These are phyloP conservation scores for Stylophora pistillata DNA, from an alignment of 64 coral and sea anemone species.

Conservation along the genomic window DNA sequence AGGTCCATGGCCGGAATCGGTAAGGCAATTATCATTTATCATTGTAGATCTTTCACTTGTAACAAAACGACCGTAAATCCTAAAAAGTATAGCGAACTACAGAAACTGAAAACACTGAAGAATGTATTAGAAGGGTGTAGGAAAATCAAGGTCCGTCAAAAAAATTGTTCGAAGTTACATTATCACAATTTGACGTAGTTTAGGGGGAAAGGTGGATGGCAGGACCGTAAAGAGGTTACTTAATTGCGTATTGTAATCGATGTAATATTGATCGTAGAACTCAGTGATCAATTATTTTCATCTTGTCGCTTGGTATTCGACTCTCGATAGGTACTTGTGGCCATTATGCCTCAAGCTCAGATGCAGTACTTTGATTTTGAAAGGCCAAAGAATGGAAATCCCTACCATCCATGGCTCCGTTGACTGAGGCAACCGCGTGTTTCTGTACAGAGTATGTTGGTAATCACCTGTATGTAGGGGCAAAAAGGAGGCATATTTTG, in stretches of 20 bases:
- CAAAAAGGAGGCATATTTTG: neutral
- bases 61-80: no score
- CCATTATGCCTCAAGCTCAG: neutral
- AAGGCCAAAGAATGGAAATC: neutral
- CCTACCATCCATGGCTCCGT: neutral
- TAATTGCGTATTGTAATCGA: no score
- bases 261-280: no score
- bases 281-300: no score
- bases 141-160: no score
- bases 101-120: no score
- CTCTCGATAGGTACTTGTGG: neutral
- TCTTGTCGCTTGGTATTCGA: neutral
- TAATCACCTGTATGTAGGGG: neutral
- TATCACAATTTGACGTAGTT: neutral
- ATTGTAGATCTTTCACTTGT: no score
- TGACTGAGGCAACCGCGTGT: neutral
- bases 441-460: neutral
- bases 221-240: no score
- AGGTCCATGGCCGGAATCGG: neutral
- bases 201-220: neutral
- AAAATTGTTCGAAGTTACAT: no score
- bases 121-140: no score
- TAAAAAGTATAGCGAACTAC: no score
- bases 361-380: slow-evolving; percentile 16
- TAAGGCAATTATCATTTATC: neutral